Base-by-base conservation (phyloP, 2,113 vertebrate species). In the Festucalex cinctus region DNA sequence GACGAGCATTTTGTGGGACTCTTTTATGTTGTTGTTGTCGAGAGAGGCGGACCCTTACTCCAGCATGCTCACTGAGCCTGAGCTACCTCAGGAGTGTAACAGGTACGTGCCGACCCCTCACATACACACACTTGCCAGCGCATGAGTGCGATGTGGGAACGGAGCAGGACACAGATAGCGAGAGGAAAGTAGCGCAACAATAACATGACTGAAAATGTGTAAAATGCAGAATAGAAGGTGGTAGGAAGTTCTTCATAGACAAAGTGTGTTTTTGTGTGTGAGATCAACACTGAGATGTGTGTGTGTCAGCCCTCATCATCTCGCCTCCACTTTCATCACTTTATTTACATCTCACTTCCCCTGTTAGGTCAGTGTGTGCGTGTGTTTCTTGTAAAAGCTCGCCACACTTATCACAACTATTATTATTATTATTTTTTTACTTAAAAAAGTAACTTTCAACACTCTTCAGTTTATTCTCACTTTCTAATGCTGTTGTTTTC, bases 31-130 rank as follows among this genome's bases (percentile, higher is more conserved):
- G 91, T 94, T 92, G 93, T 93, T 88, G 86, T 73, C 85, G 76
- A 88, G 86, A 88, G 86, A 83, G 74, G 84, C 92, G 91, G 90
- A 92, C 88, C 91, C 89, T 89, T 92, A 92, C 92, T 94, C 92
- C 95, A 97, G 95, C 94, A 98, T 98, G 96, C 94, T 97, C 85
- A 98, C 95, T 93, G 95, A 96, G 91, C 95, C 96, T 92, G 95
- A 96, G 93, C 94, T 95, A 93, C 95, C 95, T 91, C 95, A 94
- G 95, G 95, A 97, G 95, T 97, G 95, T 94, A 95, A 96, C 93
- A 98, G 96, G 95, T 97, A 94, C 90, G 95, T 93, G 76, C 72
- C 75, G 69, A 80, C 72, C 76, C 57, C 72, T 75, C 75, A 24
- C 67, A 32, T 59, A 36, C 70, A 37, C 58, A 66, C 58, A 57